These are phyloP conservation scores for Diaperis boleti DNA, from an alignment of 2,888 invertebrate genomes.

Conservation along the genomic window DNA sequence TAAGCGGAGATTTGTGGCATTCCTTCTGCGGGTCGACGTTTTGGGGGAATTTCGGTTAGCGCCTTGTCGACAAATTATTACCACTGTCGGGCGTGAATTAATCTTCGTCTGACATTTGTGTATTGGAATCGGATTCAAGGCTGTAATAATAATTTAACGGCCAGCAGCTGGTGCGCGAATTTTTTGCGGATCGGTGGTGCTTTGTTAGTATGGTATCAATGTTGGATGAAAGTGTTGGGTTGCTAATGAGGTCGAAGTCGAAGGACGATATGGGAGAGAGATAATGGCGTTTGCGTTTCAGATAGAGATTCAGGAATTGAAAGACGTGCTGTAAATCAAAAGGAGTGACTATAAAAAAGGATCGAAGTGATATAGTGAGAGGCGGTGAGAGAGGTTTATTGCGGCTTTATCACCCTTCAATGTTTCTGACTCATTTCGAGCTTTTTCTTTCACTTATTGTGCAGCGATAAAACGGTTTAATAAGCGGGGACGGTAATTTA, in stretches of 20 bases:
- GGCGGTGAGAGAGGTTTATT: not conserved
- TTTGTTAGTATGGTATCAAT: conserved; percentile 17
- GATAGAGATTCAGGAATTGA: conserved; percentile 2
- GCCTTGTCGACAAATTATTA: conserved; percentile 29
- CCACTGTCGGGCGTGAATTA: conserved; percentile 16
- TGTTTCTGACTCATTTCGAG: no score
- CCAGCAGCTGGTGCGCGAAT: conserved; percentile 18
- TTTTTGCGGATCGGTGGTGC: conserved; percentile 20
- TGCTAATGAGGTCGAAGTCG: conserved; percentile 18
- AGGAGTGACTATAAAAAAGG: not conserved
- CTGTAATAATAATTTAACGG: conserved; percentile 30
- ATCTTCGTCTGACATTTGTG: conserved; percentile 18
- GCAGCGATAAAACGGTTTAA: no score
- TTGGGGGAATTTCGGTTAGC: conserved; percentile 20
- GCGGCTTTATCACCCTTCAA: not conserved
- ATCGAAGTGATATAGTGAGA: not conserved
- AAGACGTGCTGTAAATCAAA: conserved; percentile 2
- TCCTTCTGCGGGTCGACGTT: conserved; percentile 3
- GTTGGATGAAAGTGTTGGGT: conserved; percentile 18
- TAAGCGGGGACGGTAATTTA: no score
- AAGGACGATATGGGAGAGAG: conserved; percentile 4
- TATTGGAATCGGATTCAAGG: conserved; percentile 29
- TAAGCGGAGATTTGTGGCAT: conserved; percentile 28
- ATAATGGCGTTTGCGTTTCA: not conserved
- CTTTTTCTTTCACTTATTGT: no score